Evolutionary conservation across 2,888 invertebrate genomes (phyloP), one percentile per base, ranked within the genome.

Genomic region (Agonopterix alstromeriana): DNA sequence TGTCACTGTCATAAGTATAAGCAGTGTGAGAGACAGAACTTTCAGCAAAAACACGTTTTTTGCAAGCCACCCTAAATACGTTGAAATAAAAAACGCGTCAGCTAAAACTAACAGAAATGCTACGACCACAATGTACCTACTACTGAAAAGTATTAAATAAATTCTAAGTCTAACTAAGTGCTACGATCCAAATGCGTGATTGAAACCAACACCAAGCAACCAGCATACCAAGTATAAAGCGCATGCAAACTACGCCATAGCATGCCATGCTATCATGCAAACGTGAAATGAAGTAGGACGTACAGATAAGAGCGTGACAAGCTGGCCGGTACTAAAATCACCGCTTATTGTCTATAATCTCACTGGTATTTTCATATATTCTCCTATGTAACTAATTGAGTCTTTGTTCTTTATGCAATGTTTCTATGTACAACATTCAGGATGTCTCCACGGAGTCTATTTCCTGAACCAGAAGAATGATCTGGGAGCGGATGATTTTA

Each of bases 391-490:
- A 84, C 79, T 87, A 87, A 83, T 82, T 86, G 86, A 88, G 88
- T 88, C 88, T 87, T 87, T 87, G 80, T 82, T 85, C 82, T 80
- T 79, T 84, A 81, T 73, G 65, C 61, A 75, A 77, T 74, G 69
- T 70, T 48, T 84, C 69, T 87, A 87, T 87, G 63, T 86, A 88
- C 85, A 88, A 80, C 60, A 65, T 74, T 81, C 85, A 82, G 85
- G 84, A 84, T 77, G 80, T 73, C 79, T 77, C 70, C 82, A 70
- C 63, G 74, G 75, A 72, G 77, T 77, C 73, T 88, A 88, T 81
- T 88, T 85, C 83, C 87, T 88, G 88, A 87, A 88, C 88, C 88
- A 88, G 88, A 88, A 88, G 87, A 88, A 88, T 71, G 88, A 88
- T 78, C 88, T 81, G 77, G 88, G 88, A 73, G 83, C 88, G 78